Percentiles rank a stretch among this genome's conserved stretches.
These are phyloP conservation scores for Pangasius djambal DNA, from an alignment of 2,797 vertebrate species.

Conservation along the genomic window DNA sequence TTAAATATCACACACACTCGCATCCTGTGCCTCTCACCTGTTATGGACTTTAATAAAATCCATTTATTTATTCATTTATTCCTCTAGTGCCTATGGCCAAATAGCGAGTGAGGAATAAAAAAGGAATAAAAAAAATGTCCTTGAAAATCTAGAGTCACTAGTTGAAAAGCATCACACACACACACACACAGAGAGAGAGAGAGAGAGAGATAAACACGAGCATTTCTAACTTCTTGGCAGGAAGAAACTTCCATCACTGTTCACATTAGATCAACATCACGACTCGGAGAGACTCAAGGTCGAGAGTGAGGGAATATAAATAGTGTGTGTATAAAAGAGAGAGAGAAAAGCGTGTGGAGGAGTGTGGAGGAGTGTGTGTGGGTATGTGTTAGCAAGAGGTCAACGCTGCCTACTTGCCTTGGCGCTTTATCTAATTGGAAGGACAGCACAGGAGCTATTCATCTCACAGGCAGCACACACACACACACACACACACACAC, in stretches of 20 bases:
- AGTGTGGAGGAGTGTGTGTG: constrained; percentile 29
- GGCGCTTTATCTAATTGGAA: constrained; percentile 46
- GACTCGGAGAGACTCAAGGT: constrained; percentile 17
- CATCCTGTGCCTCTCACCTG: not conserved
- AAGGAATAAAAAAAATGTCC: not conserved
- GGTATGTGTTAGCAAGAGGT: constrained; percentile 19
- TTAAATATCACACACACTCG: not conserved
- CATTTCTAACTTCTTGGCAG: constrained; percentile 3
- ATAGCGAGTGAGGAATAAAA: not conserved
- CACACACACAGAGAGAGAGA: not conserved
- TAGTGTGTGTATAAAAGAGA: not conserved
- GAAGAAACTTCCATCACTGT: not conserved
- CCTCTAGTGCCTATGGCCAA: not conserved
- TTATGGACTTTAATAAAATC: not conserved
- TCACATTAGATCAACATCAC: not conserved
- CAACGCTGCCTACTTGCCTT: constrained; percentile 16
- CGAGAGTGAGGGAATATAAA: not conserved
- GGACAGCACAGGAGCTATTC: not conserved
- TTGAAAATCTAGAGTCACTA: not conserved
- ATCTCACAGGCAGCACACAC: constrained; percentile 5
- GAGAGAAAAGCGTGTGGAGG: not conserved
- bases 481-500: constrained; percentile 22
- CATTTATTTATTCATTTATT: constrained; percentile 1
- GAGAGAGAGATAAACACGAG: not conserved
- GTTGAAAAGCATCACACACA: constrained; percentile 6